Evolutionary conservation across 2,888 invertebrate genomes (phyloP).

Genomic region (Galerucella pusilla): DNA sequence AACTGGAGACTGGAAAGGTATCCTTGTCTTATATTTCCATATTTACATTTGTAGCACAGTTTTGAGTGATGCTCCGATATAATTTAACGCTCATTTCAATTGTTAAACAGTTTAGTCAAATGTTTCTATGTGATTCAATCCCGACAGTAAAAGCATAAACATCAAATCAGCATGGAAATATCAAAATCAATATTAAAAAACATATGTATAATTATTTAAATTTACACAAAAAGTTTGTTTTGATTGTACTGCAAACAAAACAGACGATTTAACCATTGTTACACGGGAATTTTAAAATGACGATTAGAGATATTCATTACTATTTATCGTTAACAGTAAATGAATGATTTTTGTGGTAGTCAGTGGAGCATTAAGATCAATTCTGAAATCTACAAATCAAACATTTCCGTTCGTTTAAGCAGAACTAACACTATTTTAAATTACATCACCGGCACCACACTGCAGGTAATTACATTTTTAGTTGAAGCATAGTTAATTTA

Average conservation of each 20-base stretch:
- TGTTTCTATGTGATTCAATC: too few relatives aligned
- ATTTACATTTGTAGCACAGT: too few relatives aligned
- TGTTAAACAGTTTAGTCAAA: too few relatives aligned
- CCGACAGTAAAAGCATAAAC: too few relatives aligned
- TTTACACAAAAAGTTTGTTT: conserved; percentile 3
- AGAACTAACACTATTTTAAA: not conserved
- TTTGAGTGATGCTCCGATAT: too few relatives aligned
- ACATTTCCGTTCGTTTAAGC: not conserved
- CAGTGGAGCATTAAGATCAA: not conserved
- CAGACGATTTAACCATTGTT: not conserved
- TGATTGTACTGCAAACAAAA: not conserved
- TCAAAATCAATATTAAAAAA: not conserved
- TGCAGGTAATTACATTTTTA: too few relatives aligned
- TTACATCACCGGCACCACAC: not conserved
- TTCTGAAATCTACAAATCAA: not conserved
- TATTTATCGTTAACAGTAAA: not conserved
- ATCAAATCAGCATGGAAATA: not conserved
- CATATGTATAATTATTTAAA: not conserved
- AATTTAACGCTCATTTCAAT: too few relatives aligned
- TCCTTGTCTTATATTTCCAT: too few relatives aligned
- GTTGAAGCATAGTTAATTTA: too few relatives aligned
- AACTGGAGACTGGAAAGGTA: too few relatives aligned
- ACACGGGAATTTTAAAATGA: not conserved
- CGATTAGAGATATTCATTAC: not conserved
- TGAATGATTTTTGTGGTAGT: not conserved